Evolutionary conservation across 2,113 vertebrate genomes (phyloP).

Genomic region (Saccopteryx bilineata): DNA sequence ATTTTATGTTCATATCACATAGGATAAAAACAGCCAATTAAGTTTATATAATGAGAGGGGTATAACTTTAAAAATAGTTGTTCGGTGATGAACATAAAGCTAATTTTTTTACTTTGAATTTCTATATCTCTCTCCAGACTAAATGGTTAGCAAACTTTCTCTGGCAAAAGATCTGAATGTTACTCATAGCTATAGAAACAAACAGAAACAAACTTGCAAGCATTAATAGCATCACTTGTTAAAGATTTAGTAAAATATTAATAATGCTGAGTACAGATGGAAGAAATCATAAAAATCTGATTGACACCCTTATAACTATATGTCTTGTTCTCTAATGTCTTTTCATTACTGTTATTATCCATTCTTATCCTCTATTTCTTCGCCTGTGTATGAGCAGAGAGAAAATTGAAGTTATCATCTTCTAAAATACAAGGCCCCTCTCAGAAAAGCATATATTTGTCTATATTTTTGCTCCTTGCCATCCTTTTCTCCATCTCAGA

Average conservation of each 20-base stretch:
- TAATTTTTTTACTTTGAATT: slow-evolving; percentile 20
- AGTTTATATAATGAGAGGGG: neutral
- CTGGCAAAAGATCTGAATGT: neutral
- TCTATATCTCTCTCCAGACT: neutral
- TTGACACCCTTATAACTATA: neutral
- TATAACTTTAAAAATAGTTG: neutral
- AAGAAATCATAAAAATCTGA: neutral
- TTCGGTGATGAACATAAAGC: neutral
- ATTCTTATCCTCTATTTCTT: neutral
- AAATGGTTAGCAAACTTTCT: neutral
- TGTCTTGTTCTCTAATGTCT: neutral
- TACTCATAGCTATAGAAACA: neutral
- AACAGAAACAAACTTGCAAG: neutral
- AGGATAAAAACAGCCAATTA: neutral
- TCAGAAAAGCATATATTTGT: neutral
- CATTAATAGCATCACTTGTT: neutral
- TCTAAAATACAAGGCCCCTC: neutral
- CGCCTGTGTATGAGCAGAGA: neutral
- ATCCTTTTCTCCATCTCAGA: neutral
- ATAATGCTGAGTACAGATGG: neutral
- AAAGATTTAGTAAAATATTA: neutral
- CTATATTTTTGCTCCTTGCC: neutral
- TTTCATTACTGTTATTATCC: neutral
- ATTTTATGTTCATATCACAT: neutral
- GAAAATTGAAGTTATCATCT: neutral